phyloP scores from a whole-genome alignment of 2,888 invertebrate species.

The Nephrotoma flavescens region DNA sequence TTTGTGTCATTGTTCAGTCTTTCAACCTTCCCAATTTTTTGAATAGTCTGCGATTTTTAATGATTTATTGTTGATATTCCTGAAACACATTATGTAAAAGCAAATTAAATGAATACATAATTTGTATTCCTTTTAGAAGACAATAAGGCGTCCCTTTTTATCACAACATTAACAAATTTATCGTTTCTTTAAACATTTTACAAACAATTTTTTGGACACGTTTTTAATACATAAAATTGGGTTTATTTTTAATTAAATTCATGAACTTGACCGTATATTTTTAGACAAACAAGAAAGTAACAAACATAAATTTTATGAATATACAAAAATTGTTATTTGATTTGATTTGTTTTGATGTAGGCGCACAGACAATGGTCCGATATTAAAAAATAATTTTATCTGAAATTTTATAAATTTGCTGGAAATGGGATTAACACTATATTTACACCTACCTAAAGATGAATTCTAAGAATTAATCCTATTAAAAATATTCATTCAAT shows the following conservation, averaged over 20 bases:
- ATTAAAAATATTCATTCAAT: not conserved
- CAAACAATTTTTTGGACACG: not conserved
- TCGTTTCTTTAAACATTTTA: not conserved
- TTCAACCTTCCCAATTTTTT: not conserved
- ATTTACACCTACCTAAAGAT: not conserved
- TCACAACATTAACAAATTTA: not conserved
- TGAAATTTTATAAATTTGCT: not conserved
- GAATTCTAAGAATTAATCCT: not conserved
- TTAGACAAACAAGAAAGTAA: too few relatives aligned
- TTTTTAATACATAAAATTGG: not conserved
- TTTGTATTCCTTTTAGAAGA: not conserved
- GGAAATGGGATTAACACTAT: not conserved
- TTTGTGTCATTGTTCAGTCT: not conserved
- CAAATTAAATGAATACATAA: not conserved
- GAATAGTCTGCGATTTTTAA: not conserved
- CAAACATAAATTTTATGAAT: not conserved
- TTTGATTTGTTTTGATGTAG: not conserved
- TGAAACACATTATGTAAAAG: not conserved
- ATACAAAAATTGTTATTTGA: not conserved
- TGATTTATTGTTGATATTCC: not conserved
- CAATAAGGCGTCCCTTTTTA: not conserved
- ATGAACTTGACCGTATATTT: not conserved
- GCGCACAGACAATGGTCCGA: not conserved
- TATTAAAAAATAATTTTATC: not conserved
- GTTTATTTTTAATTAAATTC: not conserved